These are phyloP conservation scores for Drosophila tropicalis DNA, from an alignment of 1,140 invertebrate species.

Conservation along the genomic window DNA sequence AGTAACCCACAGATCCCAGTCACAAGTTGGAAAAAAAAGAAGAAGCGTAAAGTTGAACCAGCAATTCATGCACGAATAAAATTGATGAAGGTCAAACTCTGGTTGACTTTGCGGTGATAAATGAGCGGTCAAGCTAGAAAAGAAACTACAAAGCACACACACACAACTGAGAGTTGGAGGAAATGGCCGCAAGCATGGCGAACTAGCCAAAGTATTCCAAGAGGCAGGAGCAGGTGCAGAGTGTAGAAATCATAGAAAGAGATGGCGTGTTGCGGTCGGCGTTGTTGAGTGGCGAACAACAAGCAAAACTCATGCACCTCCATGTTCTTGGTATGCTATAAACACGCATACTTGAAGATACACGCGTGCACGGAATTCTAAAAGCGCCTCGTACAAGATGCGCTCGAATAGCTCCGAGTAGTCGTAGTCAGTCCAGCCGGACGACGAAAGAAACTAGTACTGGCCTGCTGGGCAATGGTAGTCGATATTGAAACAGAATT, in stretches of 20 bases:
- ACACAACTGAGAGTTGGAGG: no score
- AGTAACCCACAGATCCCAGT: slow-evolving; percentile 12
- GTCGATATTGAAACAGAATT: slow-evolving; percentile 51
- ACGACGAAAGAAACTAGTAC: slow-evolving; percentile 10
- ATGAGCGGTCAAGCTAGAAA: slow-evolving; percentile 62
- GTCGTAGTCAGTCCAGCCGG: slow-evolving; percentile 32
- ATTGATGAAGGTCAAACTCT: slow-evolving; percentile 69
- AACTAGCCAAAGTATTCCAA: not conserved
- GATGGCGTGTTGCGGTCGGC: slow-evolving; percentile 2
- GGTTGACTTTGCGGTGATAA: slow-evolving; percentile 68
- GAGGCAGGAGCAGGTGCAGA: not conserved
- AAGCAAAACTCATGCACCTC: slow-evolving; percentile 55
- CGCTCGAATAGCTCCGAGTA: slow-evolving; percentile 35
- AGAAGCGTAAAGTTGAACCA: slow-evolving; percentile 46
- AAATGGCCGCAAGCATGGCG: not conserved
- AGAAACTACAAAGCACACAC: slow-evolving; percentile 30
- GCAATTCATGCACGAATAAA: slow-evolving; percentile 63
- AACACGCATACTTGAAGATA: slow-evolving; percentile 60
- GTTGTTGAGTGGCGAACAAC: slow-evolving; percentile 29
- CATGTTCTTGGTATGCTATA: slow-evolving; percentile 39
- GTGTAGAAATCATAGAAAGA: no score
- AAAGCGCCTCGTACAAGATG: slow-evolving; percentile 37
- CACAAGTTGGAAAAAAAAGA: slow-evolving; percentile 35
- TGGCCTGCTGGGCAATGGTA: slow-evolving; percentile 8
- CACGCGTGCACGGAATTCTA: slow-evolving; percentile 56